Evolutionary conservation across 2,888 invertebrate genomes (phyloP), one percentile per base, ranked within the genome.

Genomic region (Brenthis hecate): DNA sequence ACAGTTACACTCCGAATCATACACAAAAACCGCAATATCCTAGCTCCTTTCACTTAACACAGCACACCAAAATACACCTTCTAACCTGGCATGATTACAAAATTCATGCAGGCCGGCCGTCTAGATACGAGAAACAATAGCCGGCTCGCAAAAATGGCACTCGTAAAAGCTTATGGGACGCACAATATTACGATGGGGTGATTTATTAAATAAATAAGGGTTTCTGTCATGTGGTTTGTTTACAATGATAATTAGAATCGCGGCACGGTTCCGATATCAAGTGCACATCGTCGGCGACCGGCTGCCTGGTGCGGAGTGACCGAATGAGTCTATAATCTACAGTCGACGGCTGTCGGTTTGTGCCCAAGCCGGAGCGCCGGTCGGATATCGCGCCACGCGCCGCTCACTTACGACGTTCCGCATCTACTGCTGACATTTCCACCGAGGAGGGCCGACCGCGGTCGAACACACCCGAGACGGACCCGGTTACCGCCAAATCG

Each of bases 41-140:
- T 76, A 80, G 77, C 83, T 82, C 87, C 91, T 91, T 91, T 91
- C 91, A 91, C 91, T 87, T 81, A 84, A 77, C 77, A 78, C 77
- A 74, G 77, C 77, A 84, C 83, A 83, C 83, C 78, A 77, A 82
- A 81, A 82, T 80, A 80, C 82, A 81, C 80, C 78, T 80, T 78
- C 77, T 79, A 82, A 84, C 81, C 80, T 81, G 80, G 78, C 81
- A 79, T 71, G 62, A 70, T 80, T 81, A 75, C 79, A 75, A 80
- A 86, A 87, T 84, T 87, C 89, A 88, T 80, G 76, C 81, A 81
- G 80, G 79, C 80, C 88, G 88, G 85, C 79, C 80, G 77, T 72
- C 85, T 88, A 82, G 90, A 87, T 87, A 82, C 74, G 54, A 57
- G 43, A 51, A 32, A 56, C 51, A 43, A 23, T 14, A 19, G 19